Evolutionary conservation across 2,113 vertebrate species (phyloP), one percentile per base, ranked within the genome.

Genomic region (Chamaetylas fuelleborni): DNA sequence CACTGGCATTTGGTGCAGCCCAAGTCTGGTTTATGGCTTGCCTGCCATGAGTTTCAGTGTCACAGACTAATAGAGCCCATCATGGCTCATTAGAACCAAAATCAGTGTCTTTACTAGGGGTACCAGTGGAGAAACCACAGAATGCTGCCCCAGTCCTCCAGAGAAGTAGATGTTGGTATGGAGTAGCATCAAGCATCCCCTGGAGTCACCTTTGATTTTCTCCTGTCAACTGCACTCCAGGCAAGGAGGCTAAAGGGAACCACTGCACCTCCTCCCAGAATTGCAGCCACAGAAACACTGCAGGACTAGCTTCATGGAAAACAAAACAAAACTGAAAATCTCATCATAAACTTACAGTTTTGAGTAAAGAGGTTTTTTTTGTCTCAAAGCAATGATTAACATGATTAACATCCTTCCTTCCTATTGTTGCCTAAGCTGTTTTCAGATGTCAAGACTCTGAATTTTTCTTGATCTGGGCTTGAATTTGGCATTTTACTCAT

Each of bases 281-380:
- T 15, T 7, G 3, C 66, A 71, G 53, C 25, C n/a, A 54, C 28
- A 77, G 71, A 19, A 48, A 22, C 0, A 1, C 33, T 3, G 0
- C 45, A 28, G 13, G 18, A n/a, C n/a, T 83, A 47, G 56, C 40
- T 67, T 71, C n/a, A 51, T 8, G 20, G 76, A 81, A 83, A 92
- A 28, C n/a, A 87, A 93, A 90, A 65, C 24, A 70, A 48, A 81
- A 28, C 14, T 14, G 34, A 77, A 93, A 43, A 36, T 38, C 43
- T 54, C 61, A 40, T 36, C 61, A 70, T 19, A 88, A 96, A 77
- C 18, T 16, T 26, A 25, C 0, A 54, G 23, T 58, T 94, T 66
- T 42, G 47, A 23, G 24, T 57, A 56, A 74, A 87, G 54, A 19
- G 6, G 40, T 2, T 36, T 50, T 40, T 40, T n/a, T 34, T 14